Evolutionary conservation across 1,140 invertebrate species (phyloP).

Genomic region (Fopius arisanus): DNA sequence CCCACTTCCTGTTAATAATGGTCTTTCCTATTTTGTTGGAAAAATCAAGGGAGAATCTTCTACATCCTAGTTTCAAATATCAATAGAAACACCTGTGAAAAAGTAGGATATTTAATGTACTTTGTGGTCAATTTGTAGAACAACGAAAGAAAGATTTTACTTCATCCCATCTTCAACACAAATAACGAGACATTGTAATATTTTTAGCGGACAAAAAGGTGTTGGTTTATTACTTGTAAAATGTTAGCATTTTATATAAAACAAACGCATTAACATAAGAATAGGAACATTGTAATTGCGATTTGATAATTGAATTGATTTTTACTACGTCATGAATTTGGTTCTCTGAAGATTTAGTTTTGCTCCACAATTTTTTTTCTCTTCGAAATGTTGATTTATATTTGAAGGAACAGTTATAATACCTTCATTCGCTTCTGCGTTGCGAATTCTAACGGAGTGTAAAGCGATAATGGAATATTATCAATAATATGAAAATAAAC

Average conservation of each 20-base stretch:
- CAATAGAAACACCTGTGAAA: background rate
- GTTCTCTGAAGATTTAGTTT: background rate
- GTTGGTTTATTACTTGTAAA: slow-evolving; percentile 50
- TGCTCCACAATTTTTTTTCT: background rate
- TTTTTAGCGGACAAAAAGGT: slow-evolving; percentile 47
- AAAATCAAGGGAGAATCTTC: background rate
- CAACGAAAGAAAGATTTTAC: slow-evolving; percentile 20
- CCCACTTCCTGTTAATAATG: too few relatives aligned
- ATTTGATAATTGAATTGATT: slow-evolving; percentile 43
- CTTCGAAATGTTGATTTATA: background rate
- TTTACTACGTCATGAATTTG: slow-evolving; percentile 11
- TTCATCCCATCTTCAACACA: background rate
- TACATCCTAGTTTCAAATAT: background rate
- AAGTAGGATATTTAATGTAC: background rate
- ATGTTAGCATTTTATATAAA: slow-evolving; percentile 43
- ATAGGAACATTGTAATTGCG: slow-evolving; percentile 57
- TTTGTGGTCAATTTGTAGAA: background rate
- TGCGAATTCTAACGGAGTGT: background rate
- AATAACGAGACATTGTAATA: background rate
- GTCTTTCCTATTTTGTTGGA: too few relatives aligned
- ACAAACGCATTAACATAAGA: slow-evolving; percentile 37
- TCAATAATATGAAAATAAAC: slow-evolving; percentile 21
- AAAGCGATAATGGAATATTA: background rate
- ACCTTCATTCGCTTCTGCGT: slow-evolving; percentile 6
- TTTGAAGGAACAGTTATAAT: background rate